phyloP scores from a whole-genome alignment of 2,113 vertebrate species.

The Elachura formosa region DNA sequence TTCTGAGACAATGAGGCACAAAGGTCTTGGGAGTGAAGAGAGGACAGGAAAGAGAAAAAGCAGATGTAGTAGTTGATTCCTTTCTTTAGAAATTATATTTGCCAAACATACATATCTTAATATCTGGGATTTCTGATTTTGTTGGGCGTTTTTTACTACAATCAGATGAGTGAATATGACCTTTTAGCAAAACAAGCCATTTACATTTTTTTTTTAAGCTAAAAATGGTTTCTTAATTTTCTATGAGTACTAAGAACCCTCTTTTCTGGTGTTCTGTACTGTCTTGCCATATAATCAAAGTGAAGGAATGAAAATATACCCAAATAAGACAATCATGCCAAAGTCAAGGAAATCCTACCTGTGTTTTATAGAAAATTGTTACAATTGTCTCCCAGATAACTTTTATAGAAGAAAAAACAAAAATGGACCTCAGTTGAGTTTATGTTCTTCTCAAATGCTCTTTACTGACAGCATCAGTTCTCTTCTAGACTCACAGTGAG shows the following conservation, averaged over 20 bases:
- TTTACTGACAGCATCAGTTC: neutral
- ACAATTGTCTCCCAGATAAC: neutral
- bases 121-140: neutral
- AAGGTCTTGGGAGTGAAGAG: neutral
- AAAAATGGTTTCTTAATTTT: neutral
- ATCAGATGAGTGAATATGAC: neutral
- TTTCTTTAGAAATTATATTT: neutral
- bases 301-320: neutral
- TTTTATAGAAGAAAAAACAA: neutral
- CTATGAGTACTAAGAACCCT: rapidly evolving
- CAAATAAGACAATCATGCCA: neutral
- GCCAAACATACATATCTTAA: neutral
- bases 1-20: neutral
- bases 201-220: neutral
- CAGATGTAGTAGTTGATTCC: neutral
- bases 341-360: neutral
- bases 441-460: neutral
- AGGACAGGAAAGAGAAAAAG: neutral
- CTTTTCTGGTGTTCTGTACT: neutral
- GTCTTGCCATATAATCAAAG: neutral
- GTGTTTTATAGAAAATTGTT: neutral
- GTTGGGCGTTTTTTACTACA: neutral
- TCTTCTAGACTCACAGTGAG: neutral
- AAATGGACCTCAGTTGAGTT: neutral
- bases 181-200: neutral